These are phyloP conservation scores for Hirundo rustica DNA, from an alignment of 2,797 vertebrate genomes.

Conservation along the genomic window DNA sequence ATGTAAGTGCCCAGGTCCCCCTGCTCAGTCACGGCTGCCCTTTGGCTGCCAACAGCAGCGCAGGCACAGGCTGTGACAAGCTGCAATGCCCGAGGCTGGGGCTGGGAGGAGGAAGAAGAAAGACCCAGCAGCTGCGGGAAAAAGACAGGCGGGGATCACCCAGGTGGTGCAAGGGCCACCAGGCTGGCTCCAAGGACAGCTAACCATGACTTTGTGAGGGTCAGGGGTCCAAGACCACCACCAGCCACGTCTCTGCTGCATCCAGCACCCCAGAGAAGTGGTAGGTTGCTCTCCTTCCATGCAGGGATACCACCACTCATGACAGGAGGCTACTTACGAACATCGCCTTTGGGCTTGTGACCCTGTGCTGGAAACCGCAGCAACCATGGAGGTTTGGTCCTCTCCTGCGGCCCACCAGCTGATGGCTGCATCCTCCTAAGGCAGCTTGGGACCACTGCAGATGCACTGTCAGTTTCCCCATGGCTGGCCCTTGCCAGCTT, in stretches of 20 bases:
- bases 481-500: not conserved
- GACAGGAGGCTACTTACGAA: not conserved
- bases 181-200: not conserved
- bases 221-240: not conserved
- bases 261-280: not conserved
- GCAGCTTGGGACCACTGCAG: not conserved
- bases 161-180: not conserved
- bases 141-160: not conserved
- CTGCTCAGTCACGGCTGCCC: not conserved
- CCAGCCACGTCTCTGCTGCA: not conserved
- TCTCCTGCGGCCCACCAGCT: not conserved
- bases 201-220: not conserved
- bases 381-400: not conserved
- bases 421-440: not conserved
- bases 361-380: not conserved
- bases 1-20: not conserved
- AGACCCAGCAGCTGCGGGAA: not conserved
- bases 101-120: not conserved
- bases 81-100: not conserved
- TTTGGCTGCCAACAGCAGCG: not conserved
- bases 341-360: not conserved
- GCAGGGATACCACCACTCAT: not conserved
- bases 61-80: fast-evolving
- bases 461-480: fast-evolving
- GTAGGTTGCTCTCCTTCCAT: not conserved